Conservation (phyloP, 2,888 invertebrate species). For the Aphrophora alni region DNA sequence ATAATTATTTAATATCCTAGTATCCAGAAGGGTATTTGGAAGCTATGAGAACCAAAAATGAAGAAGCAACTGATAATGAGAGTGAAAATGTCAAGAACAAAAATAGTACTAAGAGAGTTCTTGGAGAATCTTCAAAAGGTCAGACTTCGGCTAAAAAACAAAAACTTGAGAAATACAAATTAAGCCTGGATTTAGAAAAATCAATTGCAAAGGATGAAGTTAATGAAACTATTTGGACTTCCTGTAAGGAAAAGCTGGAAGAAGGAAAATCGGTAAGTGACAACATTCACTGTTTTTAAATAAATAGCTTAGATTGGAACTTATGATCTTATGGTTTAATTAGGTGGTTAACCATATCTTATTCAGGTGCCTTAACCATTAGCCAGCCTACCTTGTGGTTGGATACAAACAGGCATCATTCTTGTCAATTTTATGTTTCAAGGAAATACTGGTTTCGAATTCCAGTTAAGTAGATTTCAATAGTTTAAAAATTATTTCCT, state of each 20-base stretch:
- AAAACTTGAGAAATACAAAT: slow-evolving; percentile 57
- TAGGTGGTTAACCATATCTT: too few relatives aligned
- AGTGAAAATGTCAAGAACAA: slow-evolving; percentile 42
- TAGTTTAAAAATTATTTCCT: too few relatives aligned
- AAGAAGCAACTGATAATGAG: slow-evolving; percentile 38
- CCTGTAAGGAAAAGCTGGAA: slow-evolving; percentile 61
- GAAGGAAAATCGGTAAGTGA: slow-evolving; percentile 60
- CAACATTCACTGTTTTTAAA: slow-evolving; percentile 40
- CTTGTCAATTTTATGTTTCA: too few relatives aligned
- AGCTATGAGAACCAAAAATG: slow-evolving; percentile 64
- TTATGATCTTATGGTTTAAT: neutral
- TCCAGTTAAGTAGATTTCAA: too few relatives aligned
- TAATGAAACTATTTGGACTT: slow-evolving; percentile 73
- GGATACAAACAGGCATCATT: too few relatives aligned
- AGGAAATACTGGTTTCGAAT: too few relatives aligned
- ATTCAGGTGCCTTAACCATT: too few relatives aligned
- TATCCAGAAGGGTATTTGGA: slow-evolving; percentile 78
- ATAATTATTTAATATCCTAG: slow-evolving; percentile 54
- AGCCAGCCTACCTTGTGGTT: too few relatives aligned
- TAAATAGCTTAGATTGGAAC: neutral
- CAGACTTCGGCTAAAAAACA: slow-evolving; percentile 55
- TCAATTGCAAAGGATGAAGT: slow-evolving; percentile 63
- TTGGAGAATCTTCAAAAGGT: slow-evolving; percentile 42
- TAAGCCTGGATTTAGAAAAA: slow-evolving; percentile 56
- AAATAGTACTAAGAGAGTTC: slow-evolving; percentile 53